Base-by-base conservation (phyloP, 2,888 invertebrate genomes). In the Punctoribates punctum region DNA sequence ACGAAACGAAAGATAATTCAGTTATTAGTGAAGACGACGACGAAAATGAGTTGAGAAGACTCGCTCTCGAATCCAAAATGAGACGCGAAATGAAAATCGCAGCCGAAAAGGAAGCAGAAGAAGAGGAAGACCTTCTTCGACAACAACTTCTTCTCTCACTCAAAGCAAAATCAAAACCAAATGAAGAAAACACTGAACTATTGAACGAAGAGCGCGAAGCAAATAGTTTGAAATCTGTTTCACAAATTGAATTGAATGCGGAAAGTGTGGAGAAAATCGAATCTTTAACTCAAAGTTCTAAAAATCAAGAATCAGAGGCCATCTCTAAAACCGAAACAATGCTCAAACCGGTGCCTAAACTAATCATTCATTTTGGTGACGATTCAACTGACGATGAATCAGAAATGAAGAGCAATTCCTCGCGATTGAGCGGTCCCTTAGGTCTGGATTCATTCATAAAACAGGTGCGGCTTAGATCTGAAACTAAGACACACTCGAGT, bases 381-480 rank as follows among this genome's bases (percentile, higher is more conserved):
- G 74, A 74, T 60, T 74, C 74, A 34, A 34, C 74, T n/a, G 62
- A 74, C 20, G 74, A 74, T 3, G 54, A 60, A 38, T 34, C 2
- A 29, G 74, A 74, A 25, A 15, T 15, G 1, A 2, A 20, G n/a
- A 29, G 17, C 2, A 29, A 17, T 62, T 62, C 8, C 0, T 25
- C n/a, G n/a, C 25, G 3, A 73, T 48, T 13, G 51, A 60, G 17
- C 20, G 29, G 60, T 54, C 60, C 74, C 8, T 25, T 27, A 29
- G 57, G 60, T 15, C 23, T 74, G 11, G 74, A 74, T n/a, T 60
- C 60, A 57, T 34, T 74, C n/a, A n/a, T 74, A 74, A 74, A 46
- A 74, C 60, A 74, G 23, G 74, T 20, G 0, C 17, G 74, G 38
- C 27, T 62, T 6, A 13, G 42, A 17, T 57, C 73, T 0, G 73